Base-by-base conservation (phyloP, 2,888 invertebrate species). In the Rugalucina vietnamica region DNA sequence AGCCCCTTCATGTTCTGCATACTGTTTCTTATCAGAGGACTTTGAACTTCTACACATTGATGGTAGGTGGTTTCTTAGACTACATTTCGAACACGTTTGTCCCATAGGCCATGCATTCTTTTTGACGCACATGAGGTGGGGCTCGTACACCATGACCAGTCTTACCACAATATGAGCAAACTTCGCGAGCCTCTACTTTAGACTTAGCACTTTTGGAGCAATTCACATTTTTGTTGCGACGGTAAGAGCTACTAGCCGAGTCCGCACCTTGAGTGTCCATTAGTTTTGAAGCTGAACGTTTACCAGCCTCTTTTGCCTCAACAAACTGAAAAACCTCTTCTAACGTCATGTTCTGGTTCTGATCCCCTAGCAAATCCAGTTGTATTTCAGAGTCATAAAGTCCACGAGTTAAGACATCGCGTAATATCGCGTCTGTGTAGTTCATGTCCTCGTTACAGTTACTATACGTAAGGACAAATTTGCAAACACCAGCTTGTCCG, bases 401-500 rank as follows among this genome's bases (percentile, higher is more conserved):
- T 2, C 81, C 74, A 10, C 69, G 43, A 21, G 36, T 37, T 39
- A 60, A 60, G 1, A 84, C 79, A 54, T 88, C 81, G 24, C 81
- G 88, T 14, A 88, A 18, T 10, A 85, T 79, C 0, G 79, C 77
- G 10, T 85, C 81, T n/a, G 85, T 82, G 39, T 80, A 79, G 39
- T 83, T 79, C 0, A 88, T 85, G 5, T 82, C 71, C 0, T n/a
- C 0, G 2, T 70, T 24, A 75, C 86, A 86, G 8, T 18, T 24
- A 21, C 82, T 39, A 72, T 84, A 88, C 34, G 72, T 74, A 1
- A 86, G 69, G 0, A 65, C 14, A 39, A 81, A 89, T 37, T 85
- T 90, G 72, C 90, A 90, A 1, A 89, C 73, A 18, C 76, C 50
- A 12, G 91, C 90, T 69, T 90, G 89, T 24, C 89, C 90, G 0